phyloP scores from a whole-genome alignment of 2,888 invertebrate species.

The Oscheius myriophilus region DNA sequence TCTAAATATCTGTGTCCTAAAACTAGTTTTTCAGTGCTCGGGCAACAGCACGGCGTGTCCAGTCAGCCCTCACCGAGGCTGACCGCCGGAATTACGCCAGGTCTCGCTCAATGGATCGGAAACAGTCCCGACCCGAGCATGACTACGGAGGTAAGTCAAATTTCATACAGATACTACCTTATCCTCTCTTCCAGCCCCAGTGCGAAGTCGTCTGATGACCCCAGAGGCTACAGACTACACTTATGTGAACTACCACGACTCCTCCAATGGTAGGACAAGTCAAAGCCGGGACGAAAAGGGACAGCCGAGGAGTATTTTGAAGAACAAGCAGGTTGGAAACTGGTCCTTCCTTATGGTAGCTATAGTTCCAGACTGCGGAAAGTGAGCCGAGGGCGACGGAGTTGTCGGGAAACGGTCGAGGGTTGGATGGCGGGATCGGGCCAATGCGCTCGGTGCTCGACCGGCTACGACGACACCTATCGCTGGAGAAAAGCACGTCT shows the following conservation, averaged over 20 bases:
- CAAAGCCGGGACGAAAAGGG: constrained; percentile 45
- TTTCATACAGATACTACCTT: too few species aligned
- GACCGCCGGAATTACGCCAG: constrained; percentile 50
- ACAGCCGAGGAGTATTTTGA: constrained; percentile 62
- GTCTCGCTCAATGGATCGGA: constrained; percentile 55
- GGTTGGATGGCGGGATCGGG: constrained; percentile 35
- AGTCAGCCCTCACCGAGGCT: constrained; percentile 52
- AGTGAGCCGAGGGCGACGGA: constrained; percentile 48
- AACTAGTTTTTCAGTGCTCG: constrained; percentile 30
- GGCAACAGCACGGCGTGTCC: constrained; percentile 46
- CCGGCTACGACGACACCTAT: constrained; percentile 60
- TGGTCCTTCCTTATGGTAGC: background rate
- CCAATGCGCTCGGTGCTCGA: constrained; percentile 50
- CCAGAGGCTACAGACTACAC: constrained; percentile 61
- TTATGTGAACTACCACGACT: constrained; percentile 68
- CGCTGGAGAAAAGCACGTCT: constrained; percentile 61
- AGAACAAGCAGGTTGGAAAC: constrained; percentile 62
- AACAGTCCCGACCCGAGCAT: constrained; percentile 39
- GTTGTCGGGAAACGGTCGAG: constrained; percentile 30
- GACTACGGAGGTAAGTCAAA: constrained; percentile 31
- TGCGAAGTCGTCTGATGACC: constrained; percentile 39
- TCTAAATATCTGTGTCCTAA: too few species aligned
- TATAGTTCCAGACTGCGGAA: constrained; percentile 45
- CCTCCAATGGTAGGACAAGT: constrained; percentile 44
- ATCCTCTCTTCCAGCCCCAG: constrained; percentile 14